A percentile compares a stretch with the other conserved stretches of the same genome.
Conservation (phyloP, 2,888 invertebrate genomes). For the Leptinotarsa juncta region DNA sequence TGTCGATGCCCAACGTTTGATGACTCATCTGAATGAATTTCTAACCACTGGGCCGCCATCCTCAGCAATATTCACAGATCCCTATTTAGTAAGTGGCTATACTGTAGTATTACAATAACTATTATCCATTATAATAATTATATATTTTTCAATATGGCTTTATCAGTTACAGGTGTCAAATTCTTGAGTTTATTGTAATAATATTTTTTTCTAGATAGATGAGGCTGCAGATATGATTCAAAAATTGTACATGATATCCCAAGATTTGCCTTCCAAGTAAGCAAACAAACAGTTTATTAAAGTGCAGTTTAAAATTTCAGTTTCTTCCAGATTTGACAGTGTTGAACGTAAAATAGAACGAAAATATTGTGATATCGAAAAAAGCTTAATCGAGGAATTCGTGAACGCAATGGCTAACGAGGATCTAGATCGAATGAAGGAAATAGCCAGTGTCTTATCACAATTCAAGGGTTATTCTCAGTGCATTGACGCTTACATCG, state of each 20-base stretch:
- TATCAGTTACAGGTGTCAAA: too few relatives aligned
- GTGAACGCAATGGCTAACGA: conserved; percentile 87
- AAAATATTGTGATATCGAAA: conserved; percentile 91
- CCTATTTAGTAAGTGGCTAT: conserved; percentile 67
- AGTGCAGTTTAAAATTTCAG: too few relatives aligned
- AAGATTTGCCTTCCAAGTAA: conserved; percentile 91
- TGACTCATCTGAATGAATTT: conserved; percentile 94
- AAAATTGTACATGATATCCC: conserved; percentile 93
- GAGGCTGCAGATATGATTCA: conserved; percentile 98
- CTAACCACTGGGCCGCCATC: conserved; percentile 86
- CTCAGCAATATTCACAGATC: conserved; percentile 89
- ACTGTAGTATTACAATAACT: too few relatives aligned
- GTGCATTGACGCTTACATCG: conserved; percentile 96
- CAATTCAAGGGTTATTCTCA: conserved; percentile 97
- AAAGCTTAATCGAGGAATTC: conserved; percentile 93
- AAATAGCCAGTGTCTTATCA: conserved; percentile 89
- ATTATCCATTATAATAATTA: too few relatives aligned
- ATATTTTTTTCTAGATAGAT: conserved; percentile 73
- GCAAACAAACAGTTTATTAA: conserved; percentile 34
- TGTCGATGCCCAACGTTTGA: conserved; percentile 92
- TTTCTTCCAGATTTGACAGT: conserved; percentile 74
- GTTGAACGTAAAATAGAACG: conserved; percentile 87
- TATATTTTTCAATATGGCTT: too few relatives aligned
- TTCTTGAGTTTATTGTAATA: neutral
- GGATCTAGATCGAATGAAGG: conserved; percentile 90